A percentile compares a stretch with the other conserved stretches of the same genome.
Conservation (phyloP, 2,113 vertebrate species). For the Bambusicola thoracicus region DNA sequence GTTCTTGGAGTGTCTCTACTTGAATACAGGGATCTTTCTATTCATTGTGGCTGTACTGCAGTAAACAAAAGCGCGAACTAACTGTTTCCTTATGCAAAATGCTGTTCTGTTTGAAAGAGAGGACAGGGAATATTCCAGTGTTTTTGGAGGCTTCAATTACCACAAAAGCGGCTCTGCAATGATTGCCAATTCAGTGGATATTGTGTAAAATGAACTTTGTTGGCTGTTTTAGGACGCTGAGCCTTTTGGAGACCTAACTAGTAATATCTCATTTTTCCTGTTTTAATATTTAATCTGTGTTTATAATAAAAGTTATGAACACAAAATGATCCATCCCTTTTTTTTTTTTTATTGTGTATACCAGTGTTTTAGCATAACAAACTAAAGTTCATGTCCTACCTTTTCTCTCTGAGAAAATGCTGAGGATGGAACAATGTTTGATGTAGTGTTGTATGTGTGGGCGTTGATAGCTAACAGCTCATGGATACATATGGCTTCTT, state of each 20-base stretch:
- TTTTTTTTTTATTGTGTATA: neutral
- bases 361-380: neutral
- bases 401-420: neutral
- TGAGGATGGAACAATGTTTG: neutral
- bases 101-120: neutral
- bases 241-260: neutral
- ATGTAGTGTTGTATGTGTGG: neutral
- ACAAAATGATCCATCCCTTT: neutral
- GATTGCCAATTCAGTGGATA: neutral
- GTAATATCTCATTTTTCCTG: neutral
- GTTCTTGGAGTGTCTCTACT: neutral
- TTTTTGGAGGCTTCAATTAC: neutral
- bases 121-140: neutral
- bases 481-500: accelerated
- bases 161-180: neutral
- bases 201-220: neutral
- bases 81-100: slow-evolving; percentile 1
- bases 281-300: slow-evolving; percentile 31
- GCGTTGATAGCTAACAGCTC: neutral
- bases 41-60: neutral
- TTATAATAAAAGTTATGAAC: slow-evolving; percentile 27
- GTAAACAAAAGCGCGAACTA: neutral
- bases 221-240: neutral
- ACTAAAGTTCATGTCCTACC: neutral
- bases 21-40: neutral